phyloP scores from a whole-genome alignment of 2,888 invertebrate species.

The Cephus pygmeus region DNA sequence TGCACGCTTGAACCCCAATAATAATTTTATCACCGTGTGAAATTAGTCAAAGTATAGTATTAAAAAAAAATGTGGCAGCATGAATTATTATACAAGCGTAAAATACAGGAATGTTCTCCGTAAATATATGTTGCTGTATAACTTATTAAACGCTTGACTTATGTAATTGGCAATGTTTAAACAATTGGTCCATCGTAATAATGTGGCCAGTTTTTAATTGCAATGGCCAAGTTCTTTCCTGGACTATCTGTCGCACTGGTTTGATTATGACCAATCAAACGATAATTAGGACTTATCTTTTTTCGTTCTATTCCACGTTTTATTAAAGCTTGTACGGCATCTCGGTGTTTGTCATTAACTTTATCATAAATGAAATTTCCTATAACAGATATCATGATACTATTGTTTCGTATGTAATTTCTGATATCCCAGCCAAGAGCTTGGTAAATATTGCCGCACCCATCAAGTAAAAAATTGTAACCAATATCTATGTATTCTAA shows the following conservation, averaged over 20 bases:
- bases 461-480: conserved; percentile 15
- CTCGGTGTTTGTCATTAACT: conserved; percentile 3
- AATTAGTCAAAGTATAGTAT: no score
- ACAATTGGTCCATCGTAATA: conserved; percentile 2
- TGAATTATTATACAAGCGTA: no score
- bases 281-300: conserved; percentile 65
- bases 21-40: no score
- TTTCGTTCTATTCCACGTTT: conserved; percentile 63
- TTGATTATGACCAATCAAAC: conserved; percentile 69
- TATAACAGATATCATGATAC: conserved; percentile 9
- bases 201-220: conserved; percentile 68
- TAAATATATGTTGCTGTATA: no score
- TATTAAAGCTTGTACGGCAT: conserved; percentile 64
- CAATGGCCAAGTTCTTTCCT: conserved; percentile 66
- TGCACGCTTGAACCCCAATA: no score
- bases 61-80: no score
- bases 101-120: no score
- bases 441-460: conserved; percentile 15
- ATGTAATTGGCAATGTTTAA: neutral
- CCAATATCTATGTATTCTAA: neutral
- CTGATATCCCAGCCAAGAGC: conserved; percentile 12
- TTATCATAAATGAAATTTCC: conserved; percentile 8
- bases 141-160: no score
- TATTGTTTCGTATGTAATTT: conserved; percentile 9
- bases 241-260: conserved; percentile 67